Evolutionary conservation across 2,113 vertebrate genomes (phyloP).

Genomic region (Crotalus tigris): DNA sequence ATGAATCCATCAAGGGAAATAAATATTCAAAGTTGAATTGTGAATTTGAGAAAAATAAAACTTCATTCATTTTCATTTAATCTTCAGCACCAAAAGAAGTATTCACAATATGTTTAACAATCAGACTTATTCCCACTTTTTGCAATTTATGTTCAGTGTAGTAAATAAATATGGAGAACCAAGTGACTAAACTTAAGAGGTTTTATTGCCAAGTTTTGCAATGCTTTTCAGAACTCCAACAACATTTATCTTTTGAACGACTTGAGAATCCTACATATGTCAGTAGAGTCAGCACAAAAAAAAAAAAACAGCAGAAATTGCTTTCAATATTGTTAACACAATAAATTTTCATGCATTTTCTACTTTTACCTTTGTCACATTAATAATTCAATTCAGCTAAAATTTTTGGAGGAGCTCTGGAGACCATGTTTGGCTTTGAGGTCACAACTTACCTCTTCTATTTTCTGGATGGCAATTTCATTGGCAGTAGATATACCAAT

Average conservation of each 20-base stretch:
- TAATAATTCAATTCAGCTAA: background rate
- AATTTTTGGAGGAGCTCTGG: background rate
- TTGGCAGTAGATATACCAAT: background rate
- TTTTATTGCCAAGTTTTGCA: background rate
- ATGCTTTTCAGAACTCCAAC: background rate
- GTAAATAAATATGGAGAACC: background rate
- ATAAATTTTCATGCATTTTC: background rate
- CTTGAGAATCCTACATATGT: background rate
- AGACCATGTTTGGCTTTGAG: background rate
- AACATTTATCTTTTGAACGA: background rate
- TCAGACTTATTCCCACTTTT: background rate
- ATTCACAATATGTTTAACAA: background rate
- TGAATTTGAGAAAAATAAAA: conserved; percentile 5
- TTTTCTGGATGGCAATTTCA: background rate
- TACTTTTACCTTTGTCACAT: background rate
- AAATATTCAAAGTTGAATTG: background rate
- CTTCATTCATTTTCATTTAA: conserved; percentile 2
- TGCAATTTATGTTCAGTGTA: background rate
- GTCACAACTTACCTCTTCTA: background rate
- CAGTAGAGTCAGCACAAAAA: background rate
- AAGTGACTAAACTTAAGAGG: background rate
- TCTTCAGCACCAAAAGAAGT: background rate
- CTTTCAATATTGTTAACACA: background rate
- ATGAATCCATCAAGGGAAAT: conserved; percentile 14
- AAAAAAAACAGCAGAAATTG: background rate